These are phyloP conservation scores for Parauchenoglanis punctatus DNA, from an alignment of 2,797 vertebrate genomes.

Conservation along the genomic window DNA sequence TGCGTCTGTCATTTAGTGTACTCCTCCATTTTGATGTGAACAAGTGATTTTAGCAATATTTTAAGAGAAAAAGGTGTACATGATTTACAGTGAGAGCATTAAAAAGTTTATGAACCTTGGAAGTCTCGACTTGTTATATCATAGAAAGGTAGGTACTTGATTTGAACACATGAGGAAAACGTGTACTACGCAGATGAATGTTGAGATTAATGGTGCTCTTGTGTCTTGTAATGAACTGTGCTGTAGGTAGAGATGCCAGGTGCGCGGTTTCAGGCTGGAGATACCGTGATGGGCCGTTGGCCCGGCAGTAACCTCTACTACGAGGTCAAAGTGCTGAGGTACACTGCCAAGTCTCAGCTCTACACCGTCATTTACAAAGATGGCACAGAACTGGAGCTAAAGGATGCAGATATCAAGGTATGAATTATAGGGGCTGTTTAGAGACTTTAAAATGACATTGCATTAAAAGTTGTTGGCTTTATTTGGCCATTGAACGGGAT, in stretches of 20 bases:
- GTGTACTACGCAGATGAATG: too few species aligned
- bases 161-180: background rate
- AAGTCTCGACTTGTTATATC: background rate
- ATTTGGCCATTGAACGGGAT: background rate
- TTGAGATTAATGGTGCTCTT: background rate
- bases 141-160: too few species aligned
- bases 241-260: conserved; percentile 79
- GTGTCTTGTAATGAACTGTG: conserved; percentile 9
- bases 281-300: conserved; percentile 95
- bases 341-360: conserved; percentile 77
- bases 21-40: background rate
- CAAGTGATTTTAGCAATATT: too few species aligned
- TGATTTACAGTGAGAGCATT: background rate
- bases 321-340: conserved; percentile 85
- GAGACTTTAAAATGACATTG: background rate
- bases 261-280: conserved; percentile 83
- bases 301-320: conserved; percentile 95
- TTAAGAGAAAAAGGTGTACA: background rate
- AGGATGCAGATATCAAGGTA: conserved; percentile 89
- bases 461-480: too few species aligned
- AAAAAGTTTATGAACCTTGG: background rate
- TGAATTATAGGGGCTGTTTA: conserved; percentile 22
- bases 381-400: conserved; percentile 91
- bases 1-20: background rate
- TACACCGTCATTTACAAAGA: conserved; percentile 96